These are phyloP conservation scores for Esox niger DNA, from an alignment of 2,113 vertebrate genomes.

Conservation along the genomic window DNA sequence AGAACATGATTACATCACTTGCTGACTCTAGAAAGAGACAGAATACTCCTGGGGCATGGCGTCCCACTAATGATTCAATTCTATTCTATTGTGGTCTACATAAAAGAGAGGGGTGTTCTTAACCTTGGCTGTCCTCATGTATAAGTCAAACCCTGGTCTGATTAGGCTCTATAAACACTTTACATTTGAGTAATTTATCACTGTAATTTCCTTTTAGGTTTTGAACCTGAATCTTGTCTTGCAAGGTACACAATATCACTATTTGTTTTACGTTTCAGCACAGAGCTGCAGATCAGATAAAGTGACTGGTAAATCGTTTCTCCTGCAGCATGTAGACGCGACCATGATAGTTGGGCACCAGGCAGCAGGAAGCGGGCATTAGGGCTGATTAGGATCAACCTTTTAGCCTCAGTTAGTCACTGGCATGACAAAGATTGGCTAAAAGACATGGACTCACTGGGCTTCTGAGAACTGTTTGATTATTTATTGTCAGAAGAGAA, in stretches of 20 bases:
- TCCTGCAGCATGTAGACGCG: conserved; percentile 25
- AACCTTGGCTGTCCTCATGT: too few relatives aligned
- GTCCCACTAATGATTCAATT: not conserved
- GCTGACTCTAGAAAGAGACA: too few relatives aligned
- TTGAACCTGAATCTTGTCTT: too few relatives aligned
- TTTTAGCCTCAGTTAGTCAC: conserved; percentile 27
- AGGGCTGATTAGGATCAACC: conserved; percentile 53
- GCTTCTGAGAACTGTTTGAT: not conserved
- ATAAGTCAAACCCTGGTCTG: too few relatives aligned
- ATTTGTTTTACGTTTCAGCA: not conserved
- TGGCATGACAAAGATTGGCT: conserved; percentile 17
- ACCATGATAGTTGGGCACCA: conserved; percentile 39
- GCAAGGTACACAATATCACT: too few relatives aligned
- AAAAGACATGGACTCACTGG: not conserved
- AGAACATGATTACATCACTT: too few relatives aligned
- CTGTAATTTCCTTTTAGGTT: too few relatives aligned
- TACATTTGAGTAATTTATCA: too few relatives aligned
- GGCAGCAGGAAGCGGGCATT: conserved; percentile 45
- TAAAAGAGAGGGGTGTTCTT: too few relatives aligned
- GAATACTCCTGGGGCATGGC: too few relatives aligned
- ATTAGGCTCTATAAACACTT: too few relatives aligned
- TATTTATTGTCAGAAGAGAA: not conserved
- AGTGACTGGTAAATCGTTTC: conserved; percentile 47
- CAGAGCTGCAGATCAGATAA: conserved; percentile 31
- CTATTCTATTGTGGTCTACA: too few relatives aligned